Conservation (phyloP, 2,888 invertebrate species). For the Gymnoscelis rufifasciata region DNA sequence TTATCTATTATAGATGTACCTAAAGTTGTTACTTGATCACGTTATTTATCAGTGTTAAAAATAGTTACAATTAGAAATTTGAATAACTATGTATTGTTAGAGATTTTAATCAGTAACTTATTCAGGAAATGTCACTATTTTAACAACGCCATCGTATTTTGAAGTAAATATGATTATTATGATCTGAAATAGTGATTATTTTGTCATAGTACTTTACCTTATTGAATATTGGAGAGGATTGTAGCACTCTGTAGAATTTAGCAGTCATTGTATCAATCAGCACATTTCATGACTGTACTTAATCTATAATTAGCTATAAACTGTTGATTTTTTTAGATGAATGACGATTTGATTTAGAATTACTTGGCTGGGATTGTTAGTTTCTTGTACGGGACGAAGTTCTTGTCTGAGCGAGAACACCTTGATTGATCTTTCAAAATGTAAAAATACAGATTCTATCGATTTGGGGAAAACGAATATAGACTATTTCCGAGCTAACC, state of each 20-base stretch:
- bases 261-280: slow-evolving; percentile 46
- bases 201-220: slow-evolving; percentile 16
- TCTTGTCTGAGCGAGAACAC: no score
- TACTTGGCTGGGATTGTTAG: slow-evolving; percentile 42
- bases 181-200: slow-evolving; percentile 19
- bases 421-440: no score
- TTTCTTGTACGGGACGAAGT: no score
- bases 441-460: no score
- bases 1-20: slow-evolving; percentile 9
- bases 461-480: not conserved
- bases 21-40: slow-evolving; percentile 13
- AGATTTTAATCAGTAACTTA: slow-evolving; percentile 9
- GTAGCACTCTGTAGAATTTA: slow-evolving; percentile 58
- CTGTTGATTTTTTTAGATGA: slow-evolving; percentile 56
- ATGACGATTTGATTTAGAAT: slow-evolving; percentile 39
- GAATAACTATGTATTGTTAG: not conserved
- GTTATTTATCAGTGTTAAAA: slow-evolving; percentile 10
- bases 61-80: not conserved
- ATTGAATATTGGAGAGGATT: slow-evolving; percentile 38
- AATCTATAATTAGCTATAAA: slow-evolving; percentile 31
- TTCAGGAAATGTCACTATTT: slow-evolving; percentile 6
- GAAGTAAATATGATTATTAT: not conserved
- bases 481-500: not conserved
- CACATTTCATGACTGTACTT: slow-evolving; percentile 41
- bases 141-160: not conserved